Evolutionary conservation across 2,797 vertebrate species (phyloP), one percentile per base, ranked within the genome.

Genomic region (Alauda arvensis): DNA sequence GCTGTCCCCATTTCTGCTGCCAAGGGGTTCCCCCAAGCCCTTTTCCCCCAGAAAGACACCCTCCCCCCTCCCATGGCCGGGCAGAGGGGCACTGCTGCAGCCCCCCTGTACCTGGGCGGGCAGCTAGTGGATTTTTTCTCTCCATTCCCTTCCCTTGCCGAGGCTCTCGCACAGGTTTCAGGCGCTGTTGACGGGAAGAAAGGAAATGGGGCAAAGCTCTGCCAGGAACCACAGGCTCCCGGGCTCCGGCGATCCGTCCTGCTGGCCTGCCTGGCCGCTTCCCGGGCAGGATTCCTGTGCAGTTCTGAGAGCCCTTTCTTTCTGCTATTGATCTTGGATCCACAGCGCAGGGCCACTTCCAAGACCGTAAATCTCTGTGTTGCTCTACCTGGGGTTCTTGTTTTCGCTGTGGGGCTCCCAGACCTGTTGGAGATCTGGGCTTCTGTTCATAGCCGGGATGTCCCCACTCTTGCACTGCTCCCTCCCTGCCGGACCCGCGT

Each of bases 191-290:
- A 90, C 87, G 91, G 88, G 87, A 94, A 93, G 91, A 90, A 83
- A 93, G 94, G 90, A 93, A 95, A 90, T 68, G 83, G 92, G 87
- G 87, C 83, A 78, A 83, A 87, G 66, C 37, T 84, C 52, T 93
- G 93, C 94, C 94, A 96, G 92, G 91, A 95, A 94, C 91, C 93
- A 87, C 94, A 94, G 92, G 87, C 94, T 92, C 87, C 92, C 10
- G 12, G 71, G 82, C 91, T 94, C 94, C 83, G 34, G 84, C 24
- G 69, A 75, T 88, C 26, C 26, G 77, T 78, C 83, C 48, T 7
- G 15, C 91, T 93, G 26, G 16, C 77, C 56, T 12, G 72, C 68
- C 85, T 52, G 62, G 83, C 88, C 3, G 55, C 90, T 85, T 85
- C 92, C 87, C 16, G 83, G 85, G 90, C 89, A 91, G 89, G 71